These are phyloP conservation scores for Parazoanthus darwini DNA, from an alignment of 92 coral and sea anemone genomes.

Conservation along the genomic window DNA sequence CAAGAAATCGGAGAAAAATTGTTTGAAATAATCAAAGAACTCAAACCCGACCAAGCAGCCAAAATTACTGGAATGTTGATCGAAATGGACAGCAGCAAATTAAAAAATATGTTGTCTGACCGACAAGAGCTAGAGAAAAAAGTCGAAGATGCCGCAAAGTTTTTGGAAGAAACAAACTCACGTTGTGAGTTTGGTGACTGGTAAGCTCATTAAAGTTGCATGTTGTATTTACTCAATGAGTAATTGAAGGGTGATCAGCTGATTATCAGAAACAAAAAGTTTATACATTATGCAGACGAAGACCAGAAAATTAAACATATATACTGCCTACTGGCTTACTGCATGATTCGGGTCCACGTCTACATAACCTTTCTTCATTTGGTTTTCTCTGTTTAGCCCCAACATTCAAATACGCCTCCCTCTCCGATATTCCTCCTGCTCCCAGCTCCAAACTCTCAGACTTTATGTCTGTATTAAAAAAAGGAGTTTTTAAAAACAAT, in stretches of 20 bases:
- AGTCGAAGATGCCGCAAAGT: constrained; percentile 56
- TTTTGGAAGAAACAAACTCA: constrained; percentile 25
- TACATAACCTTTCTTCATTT: too few relatives aligned
- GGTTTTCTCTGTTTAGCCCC: too few relatives aligned
- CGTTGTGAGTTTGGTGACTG: not conserved
- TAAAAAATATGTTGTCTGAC: constrained; percentile 47
- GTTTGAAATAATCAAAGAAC: constrained; percentile 45
- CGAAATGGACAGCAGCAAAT: constrained; percentile 59
- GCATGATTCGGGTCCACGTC: too few relatives aligned
- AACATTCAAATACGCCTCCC: too few relatives aligned
- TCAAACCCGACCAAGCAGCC: constrained; percentile 64
- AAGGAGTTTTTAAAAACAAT: too few relatives aligned
- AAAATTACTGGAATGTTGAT: constrained; percentile 87
- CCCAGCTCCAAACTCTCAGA: too few relatives aligned
- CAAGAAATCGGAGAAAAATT: constrained; percentile 64
- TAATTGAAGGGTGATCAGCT: not conserved
- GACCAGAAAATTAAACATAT: too few relatives aligned
- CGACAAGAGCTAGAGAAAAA: constrained; percentile 49
- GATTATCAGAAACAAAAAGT: too few relatives aligned
- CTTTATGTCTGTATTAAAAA: too few relatives aligned
- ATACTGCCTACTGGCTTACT: too few relatives aligned
- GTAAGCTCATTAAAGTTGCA: constrained; percentile 16
- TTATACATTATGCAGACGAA: too few relatives aligned
- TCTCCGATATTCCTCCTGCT: too few relatives aligned
- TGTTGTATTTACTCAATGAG: not conserved